Percentiles rank a stretch among this genome's conserved stretches.
Conservation (phyloP, 35 echinoderm and acorn worm species). For the Hemicentrotus pulcherrimus region DNA sequence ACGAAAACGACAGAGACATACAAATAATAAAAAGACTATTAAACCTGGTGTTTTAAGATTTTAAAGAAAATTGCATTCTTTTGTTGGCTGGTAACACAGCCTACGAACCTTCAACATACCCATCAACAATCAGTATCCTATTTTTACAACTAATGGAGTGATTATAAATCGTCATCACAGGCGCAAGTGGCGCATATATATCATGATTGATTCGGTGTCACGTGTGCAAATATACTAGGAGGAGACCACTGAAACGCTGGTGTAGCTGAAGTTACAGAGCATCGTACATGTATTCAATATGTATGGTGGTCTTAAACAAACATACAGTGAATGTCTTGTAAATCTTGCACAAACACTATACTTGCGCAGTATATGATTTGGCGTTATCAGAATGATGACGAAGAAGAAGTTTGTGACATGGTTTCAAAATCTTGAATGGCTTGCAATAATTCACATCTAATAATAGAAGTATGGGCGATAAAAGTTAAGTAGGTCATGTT, state of each 20-base stretch:
- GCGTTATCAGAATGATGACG: too few species aligned
- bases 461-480: too few species aligned
- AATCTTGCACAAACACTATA: not conserved
- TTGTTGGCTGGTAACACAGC: not conserved
- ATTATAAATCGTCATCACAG: not conserved
- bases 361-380: too few species aligned
- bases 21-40: too few species aligned
- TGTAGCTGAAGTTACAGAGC: not conserved
- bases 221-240: not conserved
- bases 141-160: not conserved
- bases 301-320: not conserved
- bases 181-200: not conserved
- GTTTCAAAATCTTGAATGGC: too few species aligned
- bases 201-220: conserved; percentile 5
- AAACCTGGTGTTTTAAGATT: not conserved
- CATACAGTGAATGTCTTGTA: not conserved
- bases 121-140: not conserved
- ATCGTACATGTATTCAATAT: not conserved
- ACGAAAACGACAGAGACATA: too few species aligned
- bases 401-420: too few species aligned
- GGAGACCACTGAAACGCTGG: not conserved
- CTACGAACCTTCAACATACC: not conserved
- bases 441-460: too few species aligned
- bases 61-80: not conserved
- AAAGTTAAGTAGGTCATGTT: too few species aligned